phyloP scores from a whole-genome alignment of 2,888 invertebrate genomes.

The Campoplex nolae region DNA sequence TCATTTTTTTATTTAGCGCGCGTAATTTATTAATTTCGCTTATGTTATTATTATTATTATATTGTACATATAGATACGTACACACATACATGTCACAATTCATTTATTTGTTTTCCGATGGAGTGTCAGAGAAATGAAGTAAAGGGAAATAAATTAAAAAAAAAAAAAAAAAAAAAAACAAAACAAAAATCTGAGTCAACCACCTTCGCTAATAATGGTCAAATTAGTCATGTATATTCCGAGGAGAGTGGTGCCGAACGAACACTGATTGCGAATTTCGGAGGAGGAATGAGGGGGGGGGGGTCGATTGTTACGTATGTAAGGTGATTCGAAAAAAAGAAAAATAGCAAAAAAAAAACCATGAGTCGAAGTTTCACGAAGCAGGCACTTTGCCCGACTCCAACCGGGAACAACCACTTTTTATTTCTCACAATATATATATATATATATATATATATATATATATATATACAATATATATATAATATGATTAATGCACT shows the following conservation, averaged over 20 bases:
- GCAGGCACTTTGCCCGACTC: slow-evolving; percentile 68
- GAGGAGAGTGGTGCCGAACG: slow-evolving; percentile 56
- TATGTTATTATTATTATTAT: slow-evolving; percentile 52
- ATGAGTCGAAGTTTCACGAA: slow-evolving; percentile 66
- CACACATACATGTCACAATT: slow-evolving; percentile 54
- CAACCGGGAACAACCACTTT: slow-evolving; percentile 68
- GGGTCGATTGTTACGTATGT: slow-evolving; percentile 34
- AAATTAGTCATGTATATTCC: slow-evolving; percentile 44
- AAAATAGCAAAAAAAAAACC: slow-evolving; percentile 17
- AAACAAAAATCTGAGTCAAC: slow-evolving; percentile 21
- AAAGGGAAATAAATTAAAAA: not conserved
- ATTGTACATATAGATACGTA: slow-evolving; percentile 65
- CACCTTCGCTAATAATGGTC: slow-evolving; percentile 30
- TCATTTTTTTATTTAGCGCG: slow-evolving; percentile 50
- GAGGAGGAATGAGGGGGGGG: not conserved
- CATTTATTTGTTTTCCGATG: slow-evolving; percentile 44
- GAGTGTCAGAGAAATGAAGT: slow-evolving; percentile 36
- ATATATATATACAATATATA: slow-evolving; percentile 20
- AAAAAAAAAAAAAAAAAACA: slow-evolving; percentile 16
- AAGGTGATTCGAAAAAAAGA: slow-evolving; percentile 40
- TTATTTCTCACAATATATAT: slow-evolving; percentile 46
- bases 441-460: not conserved
- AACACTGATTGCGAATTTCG: slow-evolving; percentile 53
- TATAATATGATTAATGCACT: slow-evolving; percentile 61
- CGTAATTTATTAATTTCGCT: slow-evolving; percentile 58